Evolutionary conservation across 2,888 invertebrate species (phyloP).

Genomic region (Pyralis farinalis): DNA sequence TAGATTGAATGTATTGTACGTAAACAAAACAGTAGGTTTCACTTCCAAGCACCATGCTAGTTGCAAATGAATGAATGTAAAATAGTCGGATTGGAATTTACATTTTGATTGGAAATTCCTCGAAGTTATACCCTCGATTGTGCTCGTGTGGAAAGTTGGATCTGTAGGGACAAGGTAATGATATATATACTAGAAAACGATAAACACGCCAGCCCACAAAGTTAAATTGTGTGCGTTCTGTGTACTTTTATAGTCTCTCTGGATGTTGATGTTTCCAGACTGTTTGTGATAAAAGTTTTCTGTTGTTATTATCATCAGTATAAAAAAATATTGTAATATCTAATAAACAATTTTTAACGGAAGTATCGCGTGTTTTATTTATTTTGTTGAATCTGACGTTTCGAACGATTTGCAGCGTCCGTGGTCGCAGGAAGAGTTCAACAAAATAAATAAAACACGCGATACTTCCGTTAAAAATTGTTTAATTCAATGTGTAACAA

Average conservation of each 20-base stretch:
- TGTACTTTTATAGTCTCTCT: too few relatives aligned
- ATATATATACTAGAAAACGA: constrained; percentile 4
- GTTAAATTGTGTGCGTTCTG: not conserved
- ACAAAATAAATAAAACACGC: too few relatives aligned
- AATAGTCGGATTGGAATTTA: constrained; percentile 49
- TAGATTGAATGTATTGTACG: constrained; percentile 7
- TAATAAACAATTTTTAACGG: not conserved
- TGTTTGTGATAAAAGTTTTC: too few relatives aligned
- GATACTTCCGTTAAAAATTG: too few relatives aligned
- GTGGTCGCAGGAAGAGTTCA: too few relatives aligned
- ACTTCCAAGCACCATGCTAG: constrained; percentile 19
- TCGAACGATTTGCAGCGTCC: too few relatives aligned
- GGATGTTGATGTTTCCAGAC: too few relatives aligned
- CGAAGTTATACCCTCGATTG: constrained; percentile 34
- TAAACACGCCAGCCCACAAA: not conserved
- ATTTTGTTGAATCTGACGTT: too few relatives aligned
- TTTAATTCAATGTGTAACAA: too few relatives aligned
- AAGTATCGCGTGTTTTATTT: not conserved
- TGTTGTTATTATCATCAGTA: too few relatives aligned
- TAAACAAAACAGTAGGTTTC: constrained; percentile 25
- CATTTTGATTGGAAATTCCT: constrained; percentile 69
- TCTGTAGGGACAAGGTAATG: constrained; percentile 35
- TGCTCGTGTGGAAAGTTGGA: constrained; percentile 39
- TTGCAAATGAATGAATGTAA: constrained; percentile 28
- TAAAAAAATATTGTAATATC: too few relatives aligned